phyloP scores from a whole-genome alignment of 2,888 invertebrate species.

The Tachina grossa region DNA sequence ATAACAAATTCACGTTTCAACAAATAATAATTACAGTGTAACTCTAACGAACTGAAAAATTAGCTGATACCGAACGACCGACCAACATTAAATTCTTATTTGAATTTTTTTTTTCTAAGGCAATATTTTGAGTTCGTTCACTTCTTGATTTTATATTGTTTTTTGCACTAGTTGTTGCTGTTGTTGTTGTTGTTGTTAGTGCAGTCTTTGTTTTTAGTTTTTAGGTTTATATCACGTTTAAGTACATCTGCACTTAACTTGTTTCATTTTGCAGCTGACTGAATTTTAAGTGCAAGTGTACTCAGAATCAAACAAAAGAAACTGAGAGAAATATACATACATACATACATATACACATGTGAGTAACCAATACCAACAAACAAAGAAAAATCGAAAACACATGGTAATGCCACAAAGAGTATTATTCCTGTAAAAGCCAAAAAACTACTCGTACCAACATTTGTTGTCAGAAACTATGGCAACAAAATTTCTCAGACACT shows the following conservation, averaged over 20 bases:
- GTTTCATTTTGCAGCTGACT: constrained; percentile 32
- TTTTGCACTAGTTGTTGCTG: neutral
- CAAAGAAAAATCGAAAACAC: constrained; percentile 23
- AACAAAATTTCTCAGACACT: constrained; percentile 12
- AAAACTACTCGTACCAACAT: constrained; percentile 37
- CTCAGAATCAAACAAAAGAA: constrained; percentile 54
- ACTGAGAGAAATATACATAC: constrained; percentile 6
- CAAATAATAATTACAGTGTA: constrained; percentile 22
- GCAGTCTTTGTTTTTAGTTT: constrained; percentile 5
- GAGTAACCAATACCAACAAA: constrained; percentile 8
- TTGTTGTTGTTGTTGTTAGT: constrained; percentile 7
- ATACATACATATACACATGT: too few relatives aligned
- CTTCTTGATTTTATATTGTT: constrained; percentile 36
- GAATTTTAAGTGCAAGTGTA: constrained; percentile 75
- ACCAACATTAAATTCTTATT: neutral
- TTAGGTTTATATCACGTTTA: constrained; percentile 30
- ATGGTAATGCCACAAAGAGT: constrained; percentile 27
- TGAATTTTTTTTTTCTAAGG: neutral
- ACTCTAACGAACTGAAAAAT: constrained; percentile 16
- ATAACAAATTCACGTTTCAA: constrained; percentile 38
- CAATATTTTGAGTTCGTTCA: constrained; percentile 76
- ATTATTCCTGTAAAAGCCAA: neutral
- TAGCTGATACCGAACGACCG: constrained; percentile 14
- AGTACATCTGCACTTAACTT: constrained; percentile 76
- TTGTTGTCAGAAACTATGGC: constrained; percentile 37